Percentiles rank a stretch among this genome's conserved stretches.
Evolutionary conservation across 1,140 invertebrate species (phyloP).

Genomic region (Oscheius sp.): DNA sequence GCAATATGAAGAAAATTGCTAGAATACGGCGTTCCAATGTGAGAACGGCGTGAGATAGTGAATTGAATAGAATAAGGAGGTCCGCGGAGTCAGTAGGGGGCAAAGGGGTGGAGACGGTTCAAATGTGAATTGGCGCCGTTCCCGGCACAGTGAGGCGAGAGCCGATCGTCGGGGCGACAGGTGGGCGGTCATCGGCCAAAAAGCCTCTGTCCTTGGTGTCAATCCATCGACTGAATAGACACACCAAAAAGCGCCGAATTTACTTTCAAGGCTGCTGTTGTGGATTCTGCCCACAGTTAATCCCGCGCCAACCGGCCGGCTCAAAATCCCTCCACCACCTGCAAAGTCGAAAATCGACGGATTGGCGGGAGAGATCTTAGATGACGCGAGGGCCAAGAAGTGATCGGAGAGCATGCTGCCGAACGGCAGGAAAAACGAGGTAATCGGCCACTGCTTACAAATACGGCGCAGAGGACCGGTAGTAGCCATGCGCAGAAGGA

Average conservation of each 20-base stretch:
- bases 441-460: background rate
- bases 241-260: background rate
- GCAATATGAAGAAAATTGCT: no score
- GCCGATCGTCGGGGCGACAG: background rate
- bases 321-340: background rate
- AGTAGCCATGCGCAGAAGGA: background rate
- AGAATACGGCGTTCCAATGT: no score
- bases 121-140: background rate
- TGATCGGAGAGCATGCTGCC: no score
- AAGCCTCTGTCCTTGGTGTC: constrained; percentile 4
- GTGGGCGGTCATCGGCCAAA: background rate
- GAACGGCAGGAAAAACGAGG: background rate
- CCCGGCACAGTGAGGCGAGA: background rate
- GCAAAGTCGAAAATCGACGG: background rate
- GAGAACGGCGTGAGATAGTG: no score
- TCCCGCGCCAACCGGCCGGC: background rate
- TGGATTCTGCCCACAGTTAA: background rate
- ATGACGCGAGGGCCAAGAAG: background rate
- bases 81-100: no score
- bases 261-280: background rate
- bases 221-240: background rate
- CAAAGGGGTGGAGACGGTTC: no score
- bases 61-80: no score
- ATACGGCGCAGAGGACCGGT: background rate
- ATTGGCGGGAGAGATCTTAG: background rate